phyloP scores from a whole-genome alignment of 2,888 invertebrate genomes.

The Drosophila yooni region DNA sequence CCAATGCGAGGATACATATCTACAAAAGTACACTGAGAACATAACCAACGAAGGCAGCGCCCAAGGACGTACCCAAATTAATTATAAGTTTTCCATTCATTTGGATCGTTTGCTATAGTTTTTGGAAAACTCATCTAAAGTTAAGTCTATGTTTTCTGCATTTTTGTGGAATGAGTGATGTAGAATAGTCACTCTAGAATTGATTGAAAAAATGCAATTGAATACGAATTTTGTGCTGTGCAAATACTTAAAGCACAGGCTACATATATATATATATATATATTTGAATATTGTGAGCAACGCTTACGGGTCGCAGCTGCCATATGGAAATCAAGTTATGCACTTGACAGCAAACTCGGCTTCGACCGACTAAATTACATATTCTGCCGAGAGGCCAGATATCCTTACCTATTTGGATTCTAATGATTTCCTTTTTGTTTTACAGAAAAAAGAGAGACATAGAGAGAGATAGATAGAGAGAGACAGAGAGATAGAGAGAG shows the following conservation, averaged over 20 bases:
- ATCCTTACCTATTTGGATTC: background rate
- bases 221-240: background rate
- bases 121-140: background rate
- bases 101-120: background rate
- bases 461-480: background rate
- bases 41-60: background rate
- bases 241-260: background rate
- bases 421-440: slow-evolving; percentile 19
- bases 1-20: background rate
- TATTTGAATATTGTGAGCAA: background rate
- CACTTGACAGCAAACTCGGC: slow-evolving; percentile 38
- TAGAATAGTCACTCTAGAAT: background rate
- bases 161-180: background rate
- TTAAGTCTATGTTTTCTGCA: background rate
- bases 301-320: slow-evolving; percentile 17
- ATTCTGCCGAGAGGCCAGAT: slow-evolving; percentile 6
- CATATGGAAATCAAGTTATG: slow-evolving; percentile 47
- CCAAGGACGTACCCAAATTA: background rate
- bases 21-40: background rate
- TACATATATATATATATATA: background rate
- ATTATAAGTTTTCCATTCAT: background rate
- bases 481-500: background rate
- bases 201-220: background rate
- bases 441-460: background rate
- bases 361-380: slow-evolving; percentile 6